A percentile compares a stretch with the other conserved stretches of the same genome.
Conservation (phyloP, 2,797 vertebrate species). For the Anguilla anguilla region DNA sequence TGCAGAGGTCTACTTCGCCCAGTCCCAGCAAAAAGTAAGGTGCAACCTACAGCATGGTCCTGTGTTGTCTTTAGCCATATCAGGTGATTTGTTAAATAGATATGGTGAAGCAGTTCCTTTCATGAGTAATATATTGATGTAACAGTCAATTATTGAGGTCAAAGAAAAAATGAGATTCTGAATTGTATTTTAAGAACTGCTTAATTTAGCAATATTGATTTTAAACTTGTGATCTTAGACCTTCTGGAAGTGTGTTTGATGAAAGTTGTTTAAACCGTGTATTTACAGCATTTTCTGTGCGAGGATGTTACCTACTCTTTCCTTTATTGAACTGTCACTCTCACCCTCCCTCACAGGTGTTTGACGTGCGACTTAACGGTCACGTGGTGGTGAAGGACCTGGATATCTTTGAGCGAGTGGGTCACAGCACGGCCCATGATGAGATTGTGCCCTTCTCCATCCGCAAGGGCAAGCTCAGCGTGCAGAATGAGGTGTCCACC, state of each 20-base stretch:
- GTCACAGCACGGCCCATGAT: slow-evolving; percentile 96
- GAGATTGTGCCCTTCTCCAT: slow-evolving; percentile 93
- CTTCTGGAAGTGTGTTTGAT: not conserved
- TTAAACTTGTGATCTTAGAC: not conserved
- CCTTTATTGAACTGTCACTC: not conserved
- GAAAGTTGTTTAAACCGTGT: not conserved
- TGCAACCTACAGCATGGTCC: not conserved
- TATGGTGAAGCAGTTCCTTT: not conserved
- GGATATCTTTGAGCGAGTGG: slow-evolving; percentile 97
- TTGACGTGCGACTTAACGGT: slow-evolving; percentile 94
- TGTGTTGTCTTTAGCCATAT: not conserved
- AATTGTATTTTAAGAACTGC: not conserved
- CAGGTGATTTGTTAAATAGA: not conserved
- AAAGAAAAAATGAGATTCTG: not conserved
- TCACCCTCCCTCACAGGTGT: slow-evolving; percentile 73
- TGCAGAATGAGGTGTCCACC: slow-evolving; percentile 93
- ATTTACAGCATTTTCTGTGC: not conserved
- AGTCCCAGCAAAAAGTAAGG: slow-evolving; percentile 96
- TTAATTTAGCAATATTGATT: not conserved
- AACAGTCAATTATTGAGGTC: not conserved
- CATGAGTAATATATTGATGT: not conserved
- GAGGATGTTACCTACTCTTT: not conserved
- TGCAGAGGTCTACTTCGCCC: slow-evolving; percentile 97
- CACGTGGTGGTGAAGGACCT: slow-evolving; percentile 95
- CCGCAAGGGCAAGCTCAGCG: slow-evolving; percentile 91